Evolutionary conservation across 2,797 vertebrate species (phyloP).

Genomic region (Myotis vivesi): DNA sequence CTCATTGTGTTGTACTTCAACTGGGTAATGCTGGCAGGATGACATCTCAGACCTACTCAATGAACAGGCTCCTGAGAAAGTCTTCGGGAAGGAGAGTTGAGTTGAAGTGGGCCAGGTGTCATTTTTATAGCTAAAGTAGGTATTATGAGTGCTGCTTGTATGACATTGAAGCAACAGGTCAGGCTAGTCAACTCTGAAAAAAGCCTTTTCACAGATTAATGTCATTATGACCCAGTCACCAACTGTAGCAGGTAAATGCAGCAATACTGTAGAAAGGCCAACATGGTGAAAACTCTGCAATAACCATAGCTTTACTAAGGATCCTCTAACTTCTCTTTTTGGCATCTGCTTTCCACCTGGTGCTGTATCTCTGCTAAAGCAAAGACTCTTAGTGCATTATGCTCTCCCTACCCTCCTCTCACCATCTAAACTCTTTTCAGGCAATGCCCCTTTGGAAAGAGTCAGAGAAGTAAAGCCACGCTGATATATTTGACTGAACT

Average conservation of each 20-base stretch:
- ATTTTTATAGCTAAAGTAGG: neutral
- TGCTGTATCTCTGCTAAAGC: neutral
- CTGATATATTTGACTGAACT: neutral
- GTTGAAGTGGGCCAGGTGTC: neutral
- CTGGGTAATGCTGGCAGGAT: neutral
- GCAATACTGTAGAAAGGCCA: neutral
- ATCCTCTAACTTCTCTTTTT: neutral
- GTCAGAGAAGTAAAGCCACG: neutral
- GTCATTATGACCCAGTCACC: conserved; percentile 57
- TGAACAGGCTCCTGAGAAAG: neutral
- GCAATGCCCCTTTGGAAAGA: neutral
- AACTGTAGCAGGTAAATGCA: neutral
- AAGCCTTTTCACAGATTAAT: neutral
- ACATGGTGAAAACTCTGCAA: neutral
- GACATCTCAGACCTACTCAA: neutral
- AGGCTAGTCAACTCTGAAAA: neutral
- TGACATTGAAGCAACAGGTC: neutral
- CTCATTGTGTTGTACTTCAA: neutral
- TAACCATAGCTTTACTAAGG: neutral
- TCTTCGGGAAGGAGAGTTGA: neutral
- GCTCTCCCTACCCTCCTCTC: neutral
- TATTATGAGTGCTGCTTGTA: neutral
- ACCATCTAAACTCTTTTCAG: neutral
- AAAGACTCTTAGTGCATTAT: neutral
- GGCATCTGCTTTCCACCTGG: neutral